Evolutionary conservation across 2,113 vertebrate genomes (phyloP).

Genomic region (Ariopsis seemanni): DNA sequence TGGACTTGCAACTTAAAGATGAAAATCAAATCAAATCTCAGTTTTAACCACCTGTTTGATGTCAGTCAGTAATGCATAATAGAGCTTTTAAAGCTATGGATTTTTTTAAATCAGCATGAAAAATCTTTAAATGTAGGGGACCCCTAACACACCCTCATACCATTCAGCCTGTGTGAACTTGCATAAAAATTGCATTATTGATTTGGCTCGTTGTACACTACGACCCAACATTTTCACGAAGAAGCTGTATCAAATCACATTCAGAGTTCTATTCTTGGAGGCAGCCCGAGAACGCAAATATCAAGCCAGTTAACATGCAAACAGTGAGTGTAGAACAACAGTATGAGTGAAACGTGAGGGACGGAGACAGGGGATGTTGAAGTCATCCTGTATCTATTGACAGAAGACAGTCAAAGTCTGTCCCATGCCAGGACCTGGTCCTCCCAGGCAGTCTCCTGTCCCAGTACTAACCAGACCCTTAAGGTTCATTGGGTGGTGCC

Average conservation of each 20-base stretch:
- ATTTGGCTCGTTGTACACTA: neutral
- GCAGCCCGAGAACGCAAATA: neutral
- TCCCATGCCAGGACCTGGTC: too few relatives aligned
- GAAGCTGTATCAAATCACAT: neutral
- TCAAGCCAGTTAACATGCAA: neutral
- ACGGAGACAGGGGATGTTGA: neutral
- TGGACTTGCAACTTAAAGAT: neutral
- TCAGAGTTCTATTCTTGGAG: neutral
- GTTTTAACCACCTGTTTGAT: neutral
- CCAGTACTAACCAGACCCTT: too few relatives aligned
- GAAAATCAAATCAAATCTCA: neutral
- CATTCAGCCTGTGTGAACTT: neutral
- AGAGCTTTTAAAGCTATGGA: neutral
- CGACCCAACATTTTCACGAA: neutral
- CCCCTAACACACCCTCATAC: neutral
- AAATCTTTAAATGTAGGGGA: neutral
- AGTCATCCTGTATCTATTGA: neutral
- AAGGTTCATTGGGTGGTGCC: too few relatives aligned
- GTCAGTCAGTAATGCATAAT: neutral
- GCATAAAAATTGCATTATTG: neutral
- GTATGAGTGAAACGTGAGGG: neutral
- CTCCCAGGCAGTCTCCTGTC: too few relatives aligned
- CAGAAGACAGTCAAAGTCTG: neutral
- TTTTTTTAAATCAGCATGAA: neutral
- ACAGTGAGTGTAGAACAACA: neutral